phyloP scores from a whole-genome alignment of 2,888 invertebrate genomes.

The Allygus modestus region DNA sequence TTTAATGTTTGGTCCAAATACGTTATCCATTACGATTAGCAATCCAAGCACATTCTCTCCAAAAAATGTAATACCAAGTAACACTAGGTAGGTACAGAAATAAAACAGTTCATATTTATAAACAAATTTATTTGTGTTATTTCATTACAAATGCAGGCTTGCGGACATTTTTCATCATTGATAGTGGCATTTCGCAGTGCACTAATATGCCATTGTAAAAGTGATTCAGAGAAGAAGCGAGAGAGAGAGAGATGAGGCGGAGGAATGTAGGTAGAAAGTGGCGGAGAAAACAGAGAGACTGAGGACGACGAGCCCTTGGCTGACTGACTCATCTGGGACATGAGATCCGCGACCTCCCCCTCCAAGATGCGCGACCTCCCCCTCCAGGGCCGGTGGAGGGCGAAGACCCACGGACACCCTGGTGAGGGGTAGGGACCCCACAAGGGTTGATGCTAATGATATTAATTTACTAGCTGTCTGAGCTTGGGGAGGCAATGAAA shows the following conservation, averaged over 20 bases:
- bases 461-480: too few species aligned
- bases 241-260: constrained; percentile 2
- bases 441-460: too few species aligned
- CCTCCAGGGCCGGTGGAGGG: background rate
- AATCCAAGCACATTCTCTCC: too few species aligned
- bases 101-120: too few species aligned
- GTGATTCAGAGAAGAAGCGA: constrained; percentile 36
- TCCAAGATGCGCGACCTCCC: background rate
- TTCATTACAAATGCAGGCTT: too few species aligned
- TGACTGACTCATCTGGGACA: constrained; percentile 41
- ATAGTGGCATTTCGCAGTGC: constrained; percentile 1
- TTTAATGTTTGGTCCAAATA: too few species aligned
- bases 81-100: too few species aligned
- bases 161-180: too few species aligned
- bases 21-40: too few species aligned
- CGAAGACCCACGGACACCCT: background rate
- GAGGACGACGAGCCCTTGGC: constrained; percentile 1
- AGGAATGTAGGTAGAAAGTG: constrained; percentile 54
- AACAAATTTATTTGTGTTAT: too few species aligned
- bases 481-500: too few species aligned
- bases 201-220: background rate
- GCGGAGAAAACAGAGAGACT: constrained; percentile 16
- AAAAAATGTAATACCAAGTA: too few species aligned
- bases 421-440: background rate
- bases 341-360: background rate